These are phyloP conservation scores for Apodemus agrarius DNA, from an alignment of 2,797 vertebrate genomes.

Conservation along the genomic window DNA sequence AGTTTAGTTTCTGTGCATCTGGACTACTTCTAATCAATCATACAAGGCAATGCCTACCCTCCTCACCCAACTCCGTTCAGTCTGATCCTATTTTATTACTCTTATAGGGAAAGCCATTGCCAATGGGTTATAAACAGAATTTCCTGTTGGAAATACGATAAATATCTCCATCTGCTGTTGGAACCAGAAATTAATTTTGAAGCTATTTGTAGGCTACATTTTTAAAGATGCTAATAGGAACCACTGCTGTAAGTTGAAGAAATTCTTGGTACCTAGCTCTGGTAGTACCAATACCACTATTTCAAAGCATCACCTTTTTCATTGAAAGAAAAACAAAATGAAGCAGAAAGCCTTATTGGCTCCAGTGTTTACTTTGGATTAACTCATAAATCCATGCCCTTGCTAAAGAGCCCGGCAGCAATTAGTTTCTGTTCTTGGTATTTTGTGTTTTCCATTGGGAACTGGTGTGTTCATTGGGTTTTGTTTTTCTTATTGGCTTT, in stretches of 20 bases:
- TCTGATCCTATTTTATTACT: background rate
- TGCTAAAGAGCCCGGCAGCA: background rate
- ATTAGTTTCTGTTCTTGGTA: background rate
- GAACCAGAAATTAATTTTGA: conserved; percentile 24
- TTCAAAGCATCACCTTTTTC: background rate
- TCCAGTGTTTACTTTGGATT: background rate
- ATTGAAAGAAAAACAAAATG: background rate
- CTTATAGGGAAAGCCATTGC: background rate
- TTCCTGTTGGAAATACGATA: background rate
- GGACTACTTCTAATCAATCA: background rate
- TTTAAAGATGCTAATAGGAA: background rate
- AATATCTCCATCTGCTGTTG: conserved; percentile 49
- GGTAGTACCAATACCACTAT: background rate
- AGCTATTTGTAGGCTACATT: background rate
- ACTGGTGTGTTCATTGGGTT: background rate
- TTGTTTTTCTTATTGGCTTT: background rate
- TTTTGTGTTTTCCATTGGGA: background rate
- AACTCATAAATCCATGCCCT: background rate
- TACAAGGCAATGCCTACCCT: background rate
- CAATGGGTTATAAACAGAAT: background rate
- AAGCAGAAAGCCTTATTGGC: background rate
- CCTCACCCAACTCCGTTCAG: background rate
- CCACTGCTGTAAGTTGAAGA: background rate
- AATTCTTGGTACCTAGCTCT: background rate
- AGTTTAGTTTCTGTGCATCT: background rate